phyloP scores from a whole-genome alignment of 2,888 invertebrate genomes.

The Megaustenia siamemsis region DNA sequence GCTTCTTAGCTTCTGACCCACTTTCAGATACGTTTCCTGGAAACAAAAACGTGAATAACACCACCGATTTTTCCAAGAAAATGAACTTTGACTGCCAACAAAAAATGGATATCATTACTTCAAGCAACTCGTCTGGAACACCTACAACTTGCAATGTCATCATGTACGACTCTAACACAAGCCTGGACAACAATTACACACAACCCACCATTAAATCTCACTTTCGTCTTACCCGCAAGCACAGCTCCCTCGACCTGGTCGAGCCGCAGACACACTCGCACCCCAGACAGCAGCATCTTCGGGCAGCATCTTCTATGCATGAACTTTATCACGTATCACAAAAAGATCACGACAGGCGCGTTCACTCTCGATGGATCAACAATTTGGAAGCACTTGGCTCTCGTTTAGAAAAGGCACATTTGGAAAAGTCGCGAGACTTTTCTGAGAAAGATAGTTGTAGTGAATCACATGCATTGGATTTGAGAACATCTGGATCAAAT shows the following conservation, averaged over 20 bases:
- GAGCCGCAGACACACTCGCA: neutral
- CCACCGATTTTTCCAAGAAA: neutral
- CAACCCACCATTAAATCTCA: slow-evolving; percentile 11
- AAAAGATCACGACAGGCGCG: no score
- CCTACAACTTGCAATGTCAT: slow-evolving; percentile 58
- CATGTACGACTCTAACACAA: slow-evolving; percentile 54
- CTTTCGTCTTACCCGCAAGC: slow-evolving; percentile 26
- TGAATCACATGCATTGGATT: neutral
- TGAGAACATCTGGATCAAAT: neutral
- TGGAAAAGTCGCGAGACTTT: neutral
- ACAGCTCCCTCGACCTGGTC: slow-evolving; percentile 43
- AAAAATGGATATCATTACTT: neutral
- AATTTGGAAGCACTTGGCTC: neutral
- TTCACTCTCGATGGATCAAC: neutral
- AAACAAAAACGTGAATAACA: neutral
- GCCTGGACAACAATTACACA: slow-evolving; percentile 5
- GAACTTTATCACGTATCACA: neutral
- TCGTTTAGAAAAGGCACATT: neutral
- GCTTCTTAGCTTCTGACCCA: neutral
- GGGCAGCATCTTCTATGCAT: slow-evolving; percentile 38
- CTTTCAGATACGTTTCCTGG: neutral
- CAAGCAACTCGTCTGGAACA: neutral
- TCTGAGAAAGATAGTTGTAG: neutral
- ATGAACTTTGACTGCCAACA: neutral
- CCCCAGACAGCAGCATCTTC: neutral